phyloP scores from a whole-genome alignment of 2,113 vertebrate genomes.

The Chascanopsetta lugubris region DNA sequence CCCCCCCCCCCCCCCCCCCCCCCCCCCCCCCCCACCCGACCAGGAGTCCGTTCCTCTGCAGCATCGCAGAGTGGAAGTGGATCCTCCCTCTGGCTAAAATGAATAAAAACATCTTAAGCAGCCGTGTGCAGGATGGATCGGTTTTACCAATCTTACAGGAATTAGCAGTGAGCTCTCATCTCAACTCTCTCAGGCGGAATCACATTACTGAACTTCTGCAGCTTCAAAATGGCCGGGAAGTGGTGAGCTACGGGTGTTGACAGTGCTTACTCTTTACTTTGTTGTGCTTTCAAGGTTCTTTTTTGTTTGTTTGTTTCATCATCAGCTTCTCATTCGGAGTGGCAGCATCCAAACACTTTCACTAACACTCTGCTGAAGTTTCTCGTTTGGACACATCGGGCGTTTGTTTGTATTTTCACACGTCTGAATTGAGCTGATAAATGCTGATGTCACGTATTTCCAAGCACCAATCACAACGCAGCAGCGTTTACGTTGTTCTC shows the following conservation, averaged over 20 bases:
- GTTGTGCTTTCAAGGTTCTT: constrained; percentile 6
- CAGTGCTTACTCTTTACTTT: too few relatives aligned
- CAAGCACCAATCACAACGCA: too few relatives aligned
- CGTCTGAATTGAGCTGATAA: too few relatives aligned
- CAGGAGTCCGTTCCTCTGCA: constrained; percentile 27
- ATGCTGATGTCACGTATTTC: too few relatives aligned
- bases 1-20: too few relatives aligned
- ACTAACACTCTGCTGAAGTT: not conserved
- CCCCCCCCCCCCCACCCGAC: too few relatives aligned
- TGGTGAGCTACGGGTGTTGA: not conserved
- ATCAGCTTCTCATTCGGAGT: constrained; percentile 1
- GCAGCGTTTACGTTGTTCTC: too few relatives aligned
- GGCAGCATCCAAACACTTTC: not conserved
- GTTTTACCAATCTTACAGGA: constrained; percentile 53
- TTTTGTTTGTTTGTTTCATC: not conserved
- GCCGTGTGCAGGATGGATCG: constrained; percentile 45
- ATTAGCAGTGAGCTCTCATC: constrained; percentile 52
- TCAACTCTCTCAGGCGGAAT: constrained; percentile 30
- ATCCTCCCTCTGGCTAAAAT: constrained; percentile 48
- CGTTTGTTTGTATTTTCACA: too few relatives aligned
- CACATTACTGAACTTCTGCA: constrained; percentile 25
- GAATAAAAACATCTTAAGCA: constrained; percentile 52
- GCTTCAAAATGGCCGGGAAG: constrained; percentile 26
- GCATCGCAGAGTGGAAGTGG: constrained; percentile 39
- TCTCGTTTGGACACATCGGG: too few relatives aligned